Evolutionary conservation across 92 coral and sea anemone species (phyloP).

Genomic region (Epizoanthus fatuus): DNA sequence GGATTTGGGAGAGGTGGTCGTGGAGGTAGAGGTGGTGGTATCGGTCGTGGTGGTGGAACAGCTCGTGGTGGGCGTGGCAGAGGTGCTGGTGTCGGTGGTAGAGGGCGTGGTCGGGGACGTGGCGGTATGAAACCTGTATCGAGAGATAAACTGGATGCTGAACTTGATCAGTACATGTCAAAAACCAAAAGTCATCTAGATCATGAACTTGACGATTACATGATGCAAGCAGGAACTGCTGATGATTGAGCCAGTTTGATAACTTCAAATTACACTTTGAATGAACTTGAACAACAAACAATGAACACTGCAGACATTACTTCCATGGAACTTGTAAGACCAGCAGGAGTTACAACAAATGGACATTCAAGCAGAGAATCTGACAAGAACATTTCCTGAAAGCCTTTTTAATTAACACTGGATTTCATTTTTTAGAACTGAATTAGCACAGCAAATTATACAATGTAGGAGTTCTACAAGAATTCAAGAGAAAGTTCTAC

Average conservation of each 20-base stretch:
- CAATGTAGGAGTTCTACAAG: no score
- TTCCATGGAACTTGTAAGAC: no score
- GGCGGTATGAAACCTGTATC: constrained; percentile 69
- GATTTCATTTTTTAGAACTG: no score
- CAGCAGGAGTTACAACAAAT: no score
- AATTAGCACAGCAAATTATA: no score
- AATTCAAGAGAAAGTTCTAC: no score
- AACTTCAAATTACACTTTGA: not conserved
- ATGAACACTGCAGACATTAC: no score
- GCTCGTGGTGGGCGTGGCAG: constrained; percentile 71
- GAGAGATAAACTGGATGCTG: constrained; percentile 85
- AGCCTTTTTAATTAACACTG: no score
- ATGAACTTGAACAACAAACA: not conserved
- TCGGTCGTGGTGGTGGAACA: constrained; percentile 64
- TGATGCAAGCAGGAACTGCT: constrained; percentile 77
- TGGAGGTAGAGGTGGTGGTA: constrained; percentile 53
- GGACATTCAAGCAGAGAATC: no score
- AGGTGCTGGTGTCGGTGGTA: constrained; percentile 77
- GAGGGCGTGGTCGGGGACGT: constrained; percentile 72
- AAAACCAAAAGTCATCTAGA: constrained; percentile 93
- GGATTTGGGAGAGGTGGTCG: constrained; percentile 18
- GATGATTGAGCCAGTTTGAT: constrained; percentile 31
- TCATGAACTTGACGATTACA: constrained; percentile 95
- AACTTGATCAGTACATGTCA: constrained; percentile 97
- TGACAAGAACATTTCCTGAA: no score